These are phyloP conservation scores for Ooceraea biroi DNA, from an alignment of 1,140 invertebrate species.

Conservation along the genomic window DNA sequence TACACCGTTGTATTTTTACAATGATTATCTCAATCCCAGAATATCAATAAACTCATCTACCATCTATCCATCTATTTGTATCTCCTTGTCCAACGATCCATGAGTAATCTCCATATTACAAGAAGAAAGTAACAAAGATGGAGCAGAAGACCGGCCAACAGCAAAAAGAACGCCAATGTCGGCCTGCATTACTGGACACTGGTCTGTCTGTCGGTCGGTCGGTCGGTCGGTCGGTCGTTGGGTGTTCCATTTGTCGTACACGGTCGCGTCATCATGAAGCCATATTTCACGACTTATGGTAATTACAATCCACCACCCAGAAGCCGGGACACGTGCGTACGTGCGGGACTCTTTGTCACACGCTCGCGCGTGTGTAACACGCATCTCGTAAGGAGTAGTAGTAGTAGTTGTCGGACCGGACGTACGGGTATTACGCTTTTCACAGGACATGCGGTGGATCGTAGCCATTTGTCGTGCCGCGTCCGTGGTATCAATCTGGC, in stretches of 20 bases:
- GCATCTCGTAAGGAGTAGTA: slow-evolving; percentile 17
- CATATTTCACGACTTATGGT: slow-evolving; percentile 86
- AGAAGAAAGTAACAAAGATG: not conserved
- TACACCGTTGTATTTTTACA: no score
- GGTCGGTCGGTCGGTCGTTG: slow-evolving; percentile 54
- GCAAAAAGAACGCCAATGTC: slow-evolving; percentile 50
- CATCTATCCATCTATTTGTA: slow-evolving; percentile 2
- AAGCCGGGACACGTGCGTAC: slow-evolving; percentile 77
- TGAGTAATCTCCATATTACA: not conserved
- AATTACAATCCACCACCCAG: slow-evolving; percentile 84
- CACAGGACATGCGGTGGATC: slow-evolving; percentile 74
- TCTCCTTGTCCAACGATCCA: slow-evolving; percentile 23
- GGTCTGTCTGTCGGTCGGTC: slow-evolving; percentile 15
- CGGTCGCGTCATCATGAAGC: slow-evolving; percentile 82
- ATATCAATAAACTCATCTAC: not conserved
- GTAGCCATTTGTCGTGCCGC: slow-evolving; percentile 72
- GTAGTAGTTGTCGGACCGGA: slow-evolving; percentile 49
- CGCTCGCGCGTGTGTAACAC: slow-evolving; percentile 36
- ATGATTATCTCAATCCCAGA: not conserved
- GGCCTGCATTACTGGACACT: slow-evolving; percentile 54
- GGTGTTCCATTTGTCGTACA: slow-evolving; percentile 81
- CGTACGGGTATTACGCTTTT: slow-evolving; percentile 80
- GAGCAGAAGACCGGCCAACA: slow-evolving; percentile 13
- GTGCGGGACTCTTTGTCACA: slow-evolving; percentile 77
- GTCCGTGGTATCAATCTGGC: slow-evolving; percentile 77